phyloP scores from a whole-genome alignment of 2,888 invertebrate species.

The Notodonta dromedarius region DNA sequence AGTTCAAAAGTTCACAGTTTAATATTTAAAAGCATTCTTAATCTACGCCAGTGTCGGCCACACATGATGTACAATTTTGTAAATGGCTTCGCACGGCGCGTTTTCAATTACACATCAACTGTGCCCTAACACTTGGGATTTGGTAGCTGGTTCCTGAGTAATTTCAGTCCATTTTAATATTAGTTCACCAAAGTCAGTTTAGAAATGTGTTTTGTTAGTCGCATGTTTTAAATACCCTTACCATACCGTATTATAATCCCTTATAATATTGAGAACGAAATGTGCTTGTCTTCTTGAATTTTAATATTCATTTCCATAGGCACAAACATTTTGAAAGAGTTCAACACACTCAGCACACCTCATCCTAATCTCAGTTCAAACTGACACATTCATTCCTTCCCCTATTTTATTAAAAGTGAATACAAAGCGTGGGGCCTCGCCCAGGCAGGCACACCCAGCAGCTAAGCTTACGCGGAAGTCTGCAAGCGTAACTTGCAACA shows the following conservation, averaged over 20 bases:
- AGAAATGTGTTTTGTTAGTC: neutral
- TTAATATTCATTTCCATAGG: constrained; percentile 14
- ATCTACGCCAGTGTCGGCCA: neutral
- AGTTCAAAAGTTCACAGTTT: neutral
- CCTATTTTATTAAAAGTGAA: constrained; percentile 63
- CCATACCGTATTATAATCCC: too few relatives aligned
- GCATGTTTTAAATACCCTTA: too few relatives aligned
- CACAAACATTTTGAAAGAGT: too few relatives aligned
- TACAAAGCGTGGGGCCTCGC: constrained; percentile 58
- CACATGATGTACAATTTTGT: constrained; percentile 4
- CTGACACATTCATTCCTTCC: constrained; percentile 54
- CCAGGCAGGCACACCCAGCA: constrained; percentile 51
- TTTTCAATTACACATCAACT: constrained; percentile 5
- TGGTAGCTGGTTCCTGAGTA: neutral
- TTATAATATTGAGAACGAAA: too few relatives aligned
- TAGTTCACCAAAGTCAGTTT: neutral
- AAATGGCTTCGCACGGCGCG: neutral
- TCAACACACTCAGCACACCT: too few relatives aligned
- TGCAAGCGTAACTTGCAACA: constrained; percentile 65
- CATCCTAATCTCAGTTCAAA: constrained; percentile 29
- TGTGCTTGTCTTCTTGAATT: neutral
- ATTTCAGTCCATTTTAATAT: neutral
- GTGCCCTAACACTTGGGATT: constrained; percentile 3
- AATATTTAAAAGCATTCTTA: neutral
- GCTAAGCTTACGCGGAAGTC: constrained; percentile 64